phyloP scores from a whole-genome alignment of 2,113 vertebrate species.

The Elephantulus edwardii region DNA sequence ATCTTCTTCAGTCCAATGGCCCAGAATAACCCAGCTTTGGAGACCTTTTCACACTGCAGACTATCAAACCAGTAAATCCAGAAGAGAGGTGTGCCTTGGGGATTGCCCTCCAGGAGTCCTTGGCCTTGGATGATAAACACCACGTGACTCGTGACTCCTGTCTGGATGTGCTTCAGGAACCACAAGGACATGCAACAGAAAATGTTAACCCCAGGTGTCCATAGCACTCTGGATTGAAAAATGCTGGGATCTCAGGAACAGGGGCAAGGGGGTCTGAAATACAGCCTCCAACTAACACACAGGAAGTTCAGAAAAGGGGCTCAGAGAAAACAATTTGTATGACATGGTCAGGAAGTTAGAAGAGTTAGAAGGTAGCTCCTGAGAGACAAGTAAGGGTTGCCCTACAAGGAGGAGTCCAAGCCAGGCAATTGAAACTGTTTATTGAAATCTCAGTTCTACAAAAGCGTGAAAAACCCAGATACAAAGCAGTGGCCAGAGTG shows the following conservation, averaged over 20 bases:
- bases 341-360: background rate
- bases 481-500: slow-evolving; percentile 78
- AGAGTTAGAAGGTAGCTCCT: background rate
- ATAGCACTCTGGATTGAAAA: background rate
- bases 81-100: background rate
- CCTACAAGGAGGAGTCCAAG: slow-evolving; percentile 60
- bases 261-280: background rate
- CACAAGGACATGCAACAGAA: background rate
- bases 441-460: slow-evolving; percentile 82
- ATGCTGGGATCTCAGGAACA: background rate
- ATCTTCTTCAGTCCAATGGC: background rate
- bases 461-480: slow-evolving; percentile 84
- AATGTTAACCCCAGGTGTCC: background rate
- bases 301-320: background rate
- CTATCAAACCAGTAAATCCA: background rate
- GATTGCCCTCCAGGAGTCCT: background rate
- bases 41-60: background rate
- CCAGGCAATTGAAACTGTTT: slow-evolving; percentile 74
- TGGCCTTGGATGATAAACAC: background rate
- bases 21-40: background rate
- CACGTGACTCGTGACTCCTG: background rate
- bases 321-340: background rate
- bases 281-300: background rate
- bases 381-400: background rate
- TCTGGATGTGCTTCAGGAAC: background rate